A percentile compares a stretch with the other conserved stretches of the same genome.
phyloP scores from a whole-genome alignment of 2,797 vertebrate genomes.

The Helicolenus hilgendorfi region DNA sequence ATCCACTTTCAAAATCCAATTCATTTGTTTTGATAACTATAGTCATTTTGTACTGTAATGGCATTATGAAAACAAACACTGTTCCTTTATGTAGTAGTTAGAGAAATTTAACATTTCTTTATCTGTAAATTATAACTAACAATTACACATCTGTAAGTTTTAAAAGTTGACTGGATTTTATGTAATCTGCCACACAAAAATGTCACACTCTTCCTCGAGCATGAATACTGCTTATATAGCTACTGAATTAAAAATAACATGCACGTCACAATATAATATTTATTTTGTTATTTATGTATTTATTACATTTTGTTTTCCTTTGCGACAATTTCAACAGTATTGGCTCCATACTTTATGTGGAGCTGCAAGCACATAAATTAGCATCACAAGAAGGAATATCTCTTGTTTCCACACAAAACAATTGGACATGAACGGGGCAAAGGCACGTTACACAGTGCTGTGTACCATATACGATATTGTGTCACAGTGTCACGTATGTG shows the following conservation, averaged over 20 bases:
- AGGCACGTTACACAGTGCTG: constrained; percentile 59
- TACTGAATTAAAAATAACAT: constrained; percentile 63
- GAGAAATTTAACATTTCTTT: constrained; percentile 74
- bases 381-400: constrained; percentile 24
- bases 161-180: constrained; percentile 57
- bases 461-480: constrained; percentile 64
- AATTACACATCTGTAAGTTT: constrained; percentile 69
- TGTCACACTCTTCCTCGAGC: constrained; percentile 56
- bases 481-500: constrained; percentile 79
- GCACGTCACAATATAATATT: constrained; percentile 75
- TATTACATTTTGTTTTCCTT: constrained; percentile 77
- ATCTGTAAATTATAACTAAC: constrained; percentile 82
- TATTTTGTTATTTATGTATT: constrained; percentile 87
- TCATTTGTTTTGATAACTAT: constrained; percentile 74
- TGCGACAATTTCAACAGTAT: constrained; percentile 41
- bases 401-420: constrained; percentile 43
- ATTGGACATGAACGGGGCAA: constrained; percentile 44
- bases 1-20: constrained; percentile 67
- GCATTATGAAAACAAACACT: constrained; percentile 61
- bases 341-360: constrained; percentile 17
- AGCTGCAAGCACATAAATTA: constrained; percentile 64
- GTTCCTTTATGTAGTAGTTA: constrained; percentile 75
- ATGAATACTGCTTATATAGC: constrained; percentile 68
- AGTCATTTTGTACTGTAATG: constrained; percentile 74
- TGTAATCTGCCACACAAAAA: constrained; percentile 47